Percentiles rank a stretch among this genome's conserved stretches.
These are phyloP conservation scores for Maniola jurtina DNA, from an alignment of 1,140 invertebrate species.

Conservation along the genomic window DNA sequence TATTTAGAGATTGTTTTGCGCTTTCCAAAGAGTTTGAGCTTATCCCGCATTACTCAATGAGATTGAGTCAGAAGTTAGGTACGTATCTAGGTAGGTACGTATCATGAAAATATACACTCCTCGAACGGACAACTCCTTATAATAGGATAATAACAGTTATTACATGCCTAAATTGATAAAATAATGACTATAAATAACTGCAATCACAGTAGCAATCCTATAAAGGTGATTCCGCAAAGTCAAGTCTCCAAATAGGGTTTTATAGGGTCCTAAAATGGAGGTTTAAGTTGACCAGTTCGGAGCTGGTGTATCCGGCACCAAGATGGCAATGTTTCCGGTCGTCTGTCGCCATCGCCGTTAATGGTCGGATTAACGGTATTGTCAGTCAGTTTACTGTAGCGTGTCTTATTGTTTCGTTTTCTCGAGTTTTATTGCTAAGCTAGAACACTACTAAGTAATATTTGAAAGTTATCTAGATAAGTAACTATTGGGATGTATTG, in stretches of 20 bases:
- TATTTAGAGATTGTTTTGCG: too few relatives aligned
- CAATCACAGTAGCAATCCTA: not conserved
- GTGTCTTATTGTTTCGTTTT: not conserved
- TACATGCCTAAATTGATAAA: not conserved
- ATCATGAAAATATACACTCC: too few relatives aligned
- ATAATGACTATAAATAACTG: not conserved
- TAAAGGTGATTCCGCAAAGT: not conserved
- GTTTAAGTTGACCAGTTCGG: not conserved
- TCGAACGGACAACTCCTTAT: too few relatives aligned
- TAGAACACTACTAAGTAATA: too few relatives aligned
- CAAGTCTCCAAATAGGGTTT: not conserved
- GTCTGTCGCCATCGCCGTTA: not conserved
- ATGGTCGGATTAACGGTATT: constrained; percentile 14
- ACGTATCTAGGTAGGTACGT: too few relatives aligned
- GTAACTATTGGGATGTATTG: too few relatives aligned
- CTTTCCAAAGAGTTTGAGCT: too few relatives aligned
- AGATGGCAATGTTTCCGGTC: constrained; percentile 15
- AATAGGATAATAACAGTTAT: not conserved
- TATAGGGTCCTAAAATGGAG: not conserved
- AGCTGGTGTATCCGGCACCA: constrained; percentile 1
- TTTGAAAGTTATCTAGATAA: too few relatives aligned
- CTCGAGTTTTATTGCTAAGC: not conserved
- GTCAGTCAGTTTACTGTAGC: not conserved
- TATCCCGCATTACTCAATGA: too few relatives aligned
- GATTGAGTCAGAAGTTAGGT: too few relatives aligned